Conservation (phyloP, 2,888 invertebrate species). For the Liposcelis brunnea region DNA sequence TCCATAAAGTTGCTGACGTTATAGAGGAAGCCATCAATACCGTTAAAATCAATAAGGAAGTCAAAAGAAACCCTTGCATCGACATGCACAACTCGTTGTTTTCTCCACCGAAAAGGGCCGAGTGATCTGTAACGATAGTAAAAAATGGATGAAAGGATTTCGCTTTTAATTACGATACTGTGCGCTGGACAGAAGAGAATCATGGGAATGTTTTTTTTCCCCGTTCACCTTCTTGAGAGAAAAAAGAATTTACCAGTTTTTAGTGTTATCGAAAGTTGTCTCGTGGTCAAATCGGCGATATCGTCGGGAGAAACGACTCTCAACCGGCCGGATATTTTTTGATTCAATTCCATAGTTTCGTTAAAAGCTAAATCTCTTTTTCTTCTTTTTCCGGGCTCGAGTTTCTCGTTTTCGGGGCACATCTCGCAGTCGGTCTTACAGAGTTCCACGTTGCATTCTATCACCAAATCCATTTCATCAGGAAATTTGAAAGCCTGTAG, state of each 20-base stretch:
- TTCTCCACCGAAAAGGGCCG: conserved; percentile 9
- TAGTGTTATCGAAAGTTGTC: conserved; percentile 16
- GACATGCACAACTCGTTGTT: conserved; percentile 42
- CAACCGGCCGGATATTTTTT: conserved; percentile 45
- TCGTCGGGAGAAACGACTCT: conserved; percentile 54
- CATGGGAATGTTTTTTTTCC: too few relatives aligned
- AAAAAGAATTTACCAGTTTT: neutral
- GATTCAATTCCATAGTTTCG: conserved; percentile 35
- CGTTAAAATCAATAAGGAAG: conserved; percentile 39
- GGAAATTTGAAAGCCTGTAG: conserved; percentile 61
- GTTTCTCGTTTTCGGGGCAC: conserved; percentile 36
- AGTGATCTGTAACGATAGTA: too few relatives aligned
- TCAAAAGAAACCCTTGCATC: conserved; percentile 41
- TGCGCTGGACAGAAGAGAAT: neutral
- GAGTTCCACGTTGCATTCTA: conserved; percentile 66
- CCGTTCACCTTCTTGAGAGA: too few relatives aligned
- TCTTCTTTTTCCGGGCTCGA: conserved; percentile 29
- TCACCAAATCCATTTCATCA: conserved; percentile 63
- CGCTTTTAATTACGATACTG: neutral
- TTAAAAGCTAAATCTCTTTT: conserved; percentile 32
- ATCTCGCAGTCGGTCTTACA: conserved; percentile 64
- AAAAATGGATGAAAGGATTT: too few relatives aligned
- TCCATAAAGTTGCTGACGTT: conserved; percentile 34
- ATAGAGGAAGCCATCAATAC: conserved; percentile 39
- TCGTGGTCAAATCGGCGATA: conserved; percentile 27